phyloP scores from a whole-genome alignment of 2,113 vertebrate genomes.

The Periophthalmodon schlosseri region DNA sequence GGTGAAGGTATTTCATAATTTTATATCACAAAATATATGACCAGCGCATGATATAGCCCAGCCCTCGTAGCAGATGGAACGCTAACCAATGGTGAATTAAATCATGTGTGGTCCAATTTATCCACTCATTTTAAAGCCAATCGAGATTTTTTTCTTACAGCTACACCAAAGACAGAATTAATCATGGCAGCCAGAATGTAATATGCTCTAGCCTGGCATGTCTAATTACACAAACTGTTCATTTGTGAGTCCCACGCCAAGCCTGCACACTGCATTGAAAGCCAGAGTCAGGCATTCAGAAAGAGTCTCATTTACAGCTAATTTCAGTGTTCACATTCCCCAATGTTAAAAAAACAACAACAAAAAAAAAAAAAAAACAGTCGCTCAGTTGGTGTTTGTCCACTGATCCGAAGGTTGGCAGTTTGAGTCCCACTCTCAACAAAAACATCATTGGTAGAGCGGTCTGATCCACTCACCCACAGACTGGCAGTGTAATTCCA shows the following conservation, averaged over 20 bases:
- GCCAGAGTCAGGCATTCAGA: conserved; percentile 31
- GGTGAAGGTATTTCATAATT: no score
- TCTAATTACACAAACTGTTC: conserved; percentile 57
- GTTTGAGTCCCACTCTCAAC: no score
- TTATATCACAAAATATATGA: no score
- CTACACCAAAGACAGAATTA: conserved; percentile 53
- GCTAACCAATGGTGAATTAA: background rate
- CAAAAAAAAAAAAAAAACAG: no score
- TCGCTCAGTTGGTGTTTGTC: no score
- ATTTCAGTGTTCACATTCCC: conserved; percentile 40
- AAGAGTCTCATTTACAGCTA: conserved; percentile 48
- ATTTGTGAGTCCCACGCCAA: conserved; percentile 30
- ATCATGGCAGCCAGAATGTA: conserved; percentile 40
- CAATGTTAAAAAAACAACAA: background rate
- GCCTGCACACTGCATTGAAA: conserved; percentile 38
- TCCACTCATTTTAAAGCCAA: conserved; percentile 42
- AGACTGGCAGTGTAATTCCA: no score
- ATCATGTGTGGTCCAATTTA: conserved; percentile 32
- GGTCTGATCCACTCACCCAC: no score
- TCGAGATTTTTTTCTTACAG: conserved; percentile 47
- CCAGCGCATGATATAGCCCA: no score
- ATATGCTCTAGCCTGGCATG: conserved; percentile 47
- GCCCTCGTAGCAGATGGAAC: no score
- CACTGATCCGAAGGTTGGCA: no score
- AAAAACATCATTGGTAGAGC: no score